These are phyloP conservation scores for Acheta domesticus DNA, from an alignment of 2,888 invertebrate genomes.

Conservation along the genomic window DNA sequence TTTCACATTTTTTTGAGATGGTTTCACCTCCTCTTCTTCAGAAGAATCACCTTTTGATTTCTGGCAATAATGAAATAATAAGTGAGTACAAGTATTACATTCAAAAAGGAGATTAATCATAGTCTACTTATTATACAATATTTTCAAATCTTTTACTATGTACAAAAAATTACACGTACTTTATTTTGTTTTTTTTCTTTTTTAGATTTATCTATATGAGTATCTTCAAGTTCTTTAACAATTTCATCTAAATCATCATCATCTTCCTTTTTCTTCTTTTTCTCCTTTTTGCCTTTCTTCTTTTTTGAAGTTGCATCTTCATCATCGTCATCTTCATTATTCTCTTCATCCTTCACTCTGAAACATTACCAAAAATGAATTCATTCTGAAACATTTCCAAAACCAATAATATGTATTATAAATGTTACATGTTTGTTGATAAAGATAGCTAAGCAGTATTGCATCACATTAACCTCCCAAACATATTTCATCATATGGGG, in stretches of 20 bases:
- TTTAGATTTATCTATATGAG: conserved; percentile 38
- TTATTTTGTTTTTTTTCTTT: conserved; percentile 68
- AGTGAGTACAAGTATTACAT: neutral
- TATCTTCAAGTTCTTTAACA: conserved; percentile 44
- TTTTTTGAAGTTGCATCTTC: conserved; percentile 48
- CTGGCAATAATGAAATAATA: conserved; percentile 28
- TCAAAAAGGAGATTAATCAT: neutral
- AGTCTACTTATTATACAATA: neutral
- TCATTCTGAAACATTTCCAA: neutral
- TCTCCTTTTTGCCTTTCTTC: conserved; percentile 46
- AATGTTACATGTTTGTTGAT: too few species aligned
- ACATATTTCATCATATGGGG: neutral
- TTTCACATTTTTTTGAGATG: conserved; percentile 19
- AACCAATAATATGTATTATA: too few species aligned
- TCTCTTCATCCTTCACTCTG: conserved; percentile 51
- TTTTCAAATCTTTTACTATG: neutral
- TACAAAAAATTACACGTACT: conserved; percentile 41
- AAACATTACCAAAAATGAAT: conserved; percentile 25
- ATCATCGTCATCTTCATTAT: conserved; percentile 45
- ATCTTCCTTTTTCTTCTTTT: conserved; percentile 48
- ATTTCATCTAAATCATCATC: conserved; percentile 47
- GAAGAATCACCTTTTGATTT: conserved; percentile 37
- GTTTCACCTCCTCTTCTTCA: conserved; percentile 32
- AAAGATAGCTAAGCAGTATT: neutral
- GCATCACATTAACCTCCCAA: neutral